phyloP scores from a whole-genome alignment of 2,797 vertebrate species.

The Pseudochaenichthys georgianus region DNA sequence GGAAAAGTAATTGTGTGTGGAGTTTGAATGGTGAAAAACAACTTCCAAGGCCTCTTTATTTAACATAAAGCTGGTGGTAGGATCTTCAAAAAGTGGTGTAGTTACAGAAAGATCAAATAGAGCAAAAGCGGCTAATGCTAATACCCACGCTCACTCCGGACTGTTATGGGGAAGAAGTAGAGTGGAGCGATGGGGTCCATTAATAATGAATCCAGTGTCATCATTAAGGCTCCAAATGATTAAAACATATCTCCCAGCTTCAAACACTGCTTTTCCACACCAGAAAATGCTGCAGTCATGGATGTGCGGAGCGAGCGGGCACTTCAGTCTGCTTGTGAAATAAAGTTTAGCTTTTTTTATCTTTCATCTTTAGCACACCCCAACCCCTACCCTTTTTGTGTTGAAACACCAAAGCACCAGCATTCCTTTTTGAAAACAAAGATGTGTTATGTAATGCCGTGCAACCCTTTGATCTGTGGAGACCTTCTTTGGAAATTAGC shows the following conservation, averaged over 20 bases:
- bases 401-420: conserved; percentile 58
- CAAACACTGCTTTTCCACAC: conserved; percentile 80
- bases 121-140: conserved; percentile 83
- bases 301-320: conserved; percentile 69
- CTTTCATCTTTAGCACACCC: conserved; percentile 56
- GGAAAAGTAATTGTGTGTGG: conserved; percentile 55
- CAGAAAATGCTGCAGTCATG: conserved; percentile 72
- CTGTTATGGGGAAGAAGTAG: conserved; percentile 73
- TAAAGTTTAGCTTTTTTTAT: conserved; percentile 67
- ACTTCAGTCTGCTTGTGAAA: conserved; percentile 72
- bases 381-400: neutral
- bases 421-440: conserved; percentile 32
- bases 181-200: conserved; percentile 80
- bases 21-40: conserved; percentile 45
- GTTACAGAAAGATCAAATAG: conserved; percentile 90
- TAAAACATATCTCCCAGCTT: conserved; percentile 92
- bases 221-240: conserved; percentile 91
- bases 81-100: conserved; percentile 83
- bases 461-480: conserved; percentile 25
- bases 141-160: conserved; percentile 74
- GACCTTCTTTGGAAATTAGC: conserved; percentile 14
- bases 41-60: conserved; percentile 72
- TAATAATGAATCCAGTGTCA: conserved; percentile 95
- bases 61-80: conserved; percentile 77
- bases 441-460: conserved; percentile 21